phyloP scores from a whole-genome alignment of 2,797 vertebrate species.

The Sebastes melanostomus region DNA sequence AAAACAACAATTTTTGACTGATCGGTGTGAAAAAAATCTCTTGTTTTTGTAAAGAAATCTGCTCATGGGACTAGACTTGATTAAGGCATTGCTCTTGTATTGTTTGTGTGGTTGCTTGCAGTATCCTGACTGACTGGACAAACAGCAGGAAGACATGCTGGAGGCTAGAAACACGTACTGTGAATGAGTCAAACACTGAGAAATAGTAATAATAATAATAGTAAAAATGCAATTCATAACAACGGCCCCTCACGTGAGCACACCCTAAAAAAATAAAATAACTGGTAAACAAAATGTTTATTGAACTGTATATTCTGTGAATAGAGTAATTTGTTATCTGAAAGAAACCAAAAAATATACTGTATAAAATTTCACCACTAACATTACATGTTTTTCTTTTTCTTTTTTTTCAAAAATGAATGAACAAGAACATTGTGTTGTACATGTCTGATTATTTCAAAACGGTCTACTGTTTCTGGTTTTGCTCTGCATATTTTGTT shows the following conservation, averaged over 20 bases:
- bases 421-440: slow-evolving; percentile 58
- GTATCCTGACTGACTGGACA: slow-evolving; percentile 49
- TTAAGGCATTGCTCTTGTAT: slow-evolving; percentile 25
- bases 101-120: slow-evolving; percentile 30
- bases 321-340: slow-evolving; percentile 76
- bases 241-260: slow-evolving; percentile 41
- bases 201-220: slow-evolving; percentile 29
- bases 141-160: slow-evolving; percentile 5
- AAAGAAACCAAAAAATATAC: slow-evolving; percentile 74
- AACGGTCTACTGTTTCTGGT: slow-evolving; percentile 55
- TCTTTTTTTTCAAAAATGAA: slow-evolving; percentile 28
- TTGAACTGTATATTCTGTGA: slow-evolving; percentile 79
- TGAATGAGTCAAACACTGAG: slow-evolving; percentile 81
- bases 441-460: slow-evolving; percentile 60
- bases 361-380: slow-evolving; percentile 68
- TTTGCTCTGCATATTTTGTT: slow-evolving; percentile 54
- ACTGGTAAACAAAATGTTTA: slow-evolving; percentile 63
- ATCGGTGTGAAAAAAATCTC: slow-evolving; percentile 12
- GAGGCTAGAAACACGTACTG: slow-evolving; percentile 56
- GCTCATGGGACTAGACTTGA: slow-evolving; percentile 32
- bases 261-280: slow-evolving; percentile 25
- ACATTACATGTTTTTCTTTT: slow-evolving; percentile 26
- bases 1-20: slow-evolving; percentile 25
- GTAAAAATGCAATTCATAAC: slow-evolving; percentile 43
- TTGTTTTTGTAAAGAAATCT: slow-evolving; percentile 43